Percentiles rank a stretch among this genome's conserved stretches.
Evolutionary conservation across 2,113 vertebrate species (phyloP).

Genomic region (Kryptolebias marmoratus): DNA sequence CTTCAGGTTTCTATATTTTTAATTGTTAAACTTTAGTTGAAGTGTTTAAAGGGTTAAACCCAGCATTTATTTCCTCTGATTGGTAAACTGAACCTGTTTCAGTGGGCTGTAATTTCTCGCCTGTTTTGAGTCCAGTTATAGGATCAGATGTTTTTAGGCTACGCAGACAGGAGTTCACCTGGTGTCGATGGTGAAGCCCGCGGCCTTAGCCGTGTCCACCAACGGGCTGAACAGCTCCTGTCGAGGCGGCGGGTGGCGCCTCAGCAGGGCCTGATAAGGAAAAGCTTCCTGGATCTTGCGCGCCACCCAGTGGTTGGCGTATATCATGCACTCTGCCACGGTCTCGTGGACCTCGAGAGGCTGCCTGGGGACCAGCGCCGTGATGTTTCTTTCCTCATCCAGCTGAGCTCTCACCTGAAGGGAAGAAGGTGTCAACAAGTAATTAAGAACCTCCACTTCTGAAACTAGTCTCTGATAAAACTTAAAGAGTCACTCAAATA

Average conservation of each 20-base stretch:
- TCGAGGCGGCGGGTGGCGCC: conserved; percentile 88
- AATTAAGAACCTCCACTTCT: background rate
- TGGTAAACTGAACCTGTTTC: no score
- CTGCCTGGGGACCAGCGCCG: conserved; percentile 89
- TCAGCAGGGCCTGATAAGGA: conserved; percentile 88
- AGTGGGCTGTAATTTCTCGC: no score
- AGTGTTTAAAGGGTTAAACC: no score
- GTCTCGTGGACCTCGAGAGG: conserved; percentile 95
- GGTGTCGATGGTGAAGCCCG: conserved; percentile 89
- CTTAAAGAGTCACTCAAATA: no score
- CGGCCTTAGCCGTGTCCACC: conserved; percentile 84
- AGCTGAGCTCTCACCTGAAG: conserved; percentile 86
- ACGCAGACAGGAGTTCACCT: conserved; percentile 67
- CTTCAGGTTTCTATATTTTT: no score
- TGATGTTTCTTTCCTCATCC: conserved; percentile 88
- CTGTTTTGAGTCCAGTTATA: background rate
- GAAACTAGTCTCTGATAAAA: no score
- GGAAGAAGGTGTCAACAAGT: background rate
- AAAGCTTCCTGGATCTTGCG: conserved; percentile 88
- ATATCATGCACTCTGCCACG: conserved; percentile 96
- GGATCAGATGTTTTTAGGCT: background rate
- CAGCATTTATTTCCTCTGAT: no score
- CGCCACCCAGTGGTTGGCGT: conserved; percentile 98
- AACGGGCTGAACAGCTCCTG: conserved; percentile 91
- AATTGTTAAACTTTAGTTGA: no score